Evolutionary conservation across 2,888 invertebrate species (phyloP).

Genomic region (Phlogophora meticulosa): DNA sequence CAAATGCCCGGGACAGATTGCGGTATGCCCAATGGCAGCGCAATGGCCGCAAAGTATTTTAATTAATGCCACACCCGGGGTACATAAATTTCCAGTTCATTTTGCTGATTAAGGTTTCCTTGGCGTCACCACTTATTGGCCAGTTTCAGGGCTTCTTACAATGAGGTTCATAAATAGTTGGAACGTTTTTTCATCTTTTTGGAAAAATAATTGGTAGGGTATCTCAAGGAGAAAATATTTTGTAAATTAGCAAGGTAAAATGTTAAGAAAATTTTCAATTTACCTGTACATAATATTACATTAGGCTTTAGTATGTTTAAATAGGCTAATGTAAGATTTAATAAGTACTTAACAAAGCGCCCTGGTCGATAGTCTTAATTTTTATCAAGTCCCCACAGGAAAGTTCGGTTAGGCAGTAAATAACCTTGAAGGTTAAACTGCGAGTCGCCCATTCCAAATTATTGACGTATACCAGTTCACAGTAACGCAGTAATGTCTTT

Average conservation of each 20-base stretch:
- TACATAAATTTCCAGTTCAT: constrained; percentile 81
- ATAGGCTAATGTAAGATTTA: not conserved
- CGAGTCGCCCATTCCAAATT: too few relatives aligned
- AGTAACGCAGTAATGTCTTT: not conserved
- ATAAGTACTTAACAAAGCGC: not conserved
- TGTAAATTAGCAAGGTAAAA: not conserved
- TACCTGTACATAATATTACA: too few relatives aligned
- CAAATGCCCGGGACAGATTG: constrained; percentile 78
- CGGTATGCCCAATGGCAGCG: constrained; percentile 71
- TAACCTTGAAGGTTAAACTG: too few relatives aligned
- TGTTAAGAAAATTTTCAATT: too few relatives aligned
- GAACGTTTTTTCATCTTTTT: not conserved
- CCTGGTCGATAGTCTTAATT: too few relatives aligned
- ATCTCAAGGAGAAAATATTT: not conserved
- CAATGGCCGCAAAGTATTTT: constrained; percentile 82
- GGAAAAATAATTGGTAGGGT: not conserved
- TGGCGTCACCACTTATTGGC: constrained; percentile 64
- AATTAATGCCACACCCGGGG: constrained; percentile 83
- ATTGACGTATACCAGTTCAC: not conserved
- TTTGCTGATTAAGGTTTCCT: constrained; percentile 79
- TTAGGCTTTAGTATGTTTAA: not conserved
- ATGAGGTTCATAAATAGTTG: constrained; percentile 33
- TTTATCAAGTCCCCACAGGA: too few relatives aligned
- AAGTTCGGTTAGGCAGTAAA: too few relatives aligned
- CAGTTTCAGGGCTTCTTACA: constrained; percentile 46